These are phyloP conservation scores for Galago senegalensis DNA, from an alignment of 2,797 vertebrate genomes.

Conservation along the genomic window DNA sequence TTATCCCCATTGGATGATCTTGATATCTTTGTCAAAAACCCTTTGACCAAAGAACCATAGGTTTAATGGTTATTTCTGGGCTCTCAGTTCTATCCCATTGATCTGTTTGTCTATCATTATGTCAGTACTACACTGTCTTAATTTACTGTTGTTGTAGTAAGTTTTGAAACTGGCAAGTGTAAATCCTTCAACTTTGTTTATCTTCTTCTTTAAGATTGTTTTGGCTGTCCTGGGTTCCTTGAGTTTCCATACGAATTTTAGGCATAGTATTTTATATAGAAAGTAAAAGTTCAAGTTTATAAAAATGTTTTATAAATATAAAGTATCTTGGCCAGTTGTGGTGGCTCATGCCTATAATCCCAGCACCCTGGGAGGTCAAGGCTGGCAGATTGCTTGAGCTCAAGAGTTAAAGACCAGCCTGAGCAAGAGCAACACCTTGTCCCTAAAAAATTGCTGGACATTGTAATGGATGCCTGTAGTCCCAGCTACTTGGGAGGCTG, in stretches of 20 bases:
- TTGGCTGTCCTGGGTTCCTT: neutral
- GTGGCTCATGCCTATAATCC: no score
- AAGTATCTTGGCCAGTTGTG: no score
- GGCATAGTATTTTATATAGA: neutral
- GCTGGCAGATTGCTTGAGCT: no score
- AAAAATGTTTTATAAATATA: constrained; percentile 18
- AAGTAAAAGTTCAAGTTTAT: neutral
- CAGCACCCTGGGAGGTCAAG: no score
- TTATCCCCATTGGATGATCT: neutral
- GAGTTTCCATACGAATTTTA: constrained; percentile 21
- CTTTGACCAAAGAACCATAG: neutral
- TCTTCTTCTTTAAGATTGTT: constrained; percentile 31
- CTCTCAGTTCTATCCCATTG: neutral
- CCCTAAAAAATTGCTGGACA: no score
- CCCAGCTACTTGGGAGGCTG: no score
- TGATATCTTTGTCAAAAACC: neutral
- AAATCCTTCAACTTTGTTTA: neutral
- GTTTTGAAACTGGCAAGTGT: neutral
- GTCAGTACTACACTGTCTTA: neutral
- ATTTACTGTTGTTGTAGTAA: constrained; percentile 39
- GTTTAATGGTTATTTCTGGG: constrained; percentile 19
- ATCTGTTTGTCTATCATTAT: neutral
- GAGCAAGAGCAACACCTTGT: no score
- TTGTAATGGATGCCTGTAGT: no score
- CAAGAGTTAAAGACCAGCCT: no score